Evolutionary conservation across 2,113 vertebrate species (phyloP).

Genomic region (Sisor rabdophorus): DNA sequence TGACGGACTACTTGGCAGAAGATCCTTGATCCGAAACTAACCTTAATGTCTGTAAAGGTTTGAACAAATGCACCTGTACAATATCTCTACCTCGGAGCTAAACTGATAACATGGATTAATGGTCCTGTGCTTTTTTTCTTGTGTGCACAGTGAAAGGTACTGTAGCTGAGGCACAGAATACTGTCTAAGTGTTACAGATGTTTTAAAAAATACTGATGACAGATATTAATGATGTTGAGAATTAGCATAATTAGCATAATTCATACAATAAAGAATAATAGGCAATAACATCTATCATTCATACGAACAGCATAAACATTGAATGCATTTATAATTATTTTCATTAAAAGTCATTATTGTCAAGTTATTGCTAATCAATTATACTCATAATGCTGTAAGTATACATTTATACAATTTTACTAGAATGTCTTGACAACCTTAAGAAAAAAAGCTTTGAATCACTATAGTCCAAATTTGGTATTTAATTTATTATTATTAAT

Average conservation of each 20-base stretch:
- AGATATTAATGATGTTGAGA: not conserved
- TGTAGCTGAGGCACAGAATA: no score
- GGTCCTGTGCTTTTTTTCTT: not conserved
- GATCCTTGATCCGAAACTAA: slow-evolving; percentile 52
- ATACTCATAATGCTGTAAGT: not conserved
- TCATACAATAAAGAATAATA: not conserved
- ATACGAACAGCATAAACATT: not conserved
- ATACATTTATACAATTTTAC: not conserved
- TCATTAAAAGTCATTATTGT: not conserved
- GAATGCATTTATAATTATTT: not conserved
- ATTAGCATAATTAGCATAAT: not conserved
- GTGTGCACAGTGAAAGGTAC: not conserved
- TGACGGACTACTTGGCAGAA: slow-evolving; percentile 38
- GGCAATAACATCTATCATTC: no score
- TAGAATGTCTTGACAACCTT: not conserved
- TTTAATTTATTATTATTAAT: not conserved
- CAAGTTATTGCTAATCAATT: not conserved
- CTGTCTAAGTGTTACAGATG: no score
- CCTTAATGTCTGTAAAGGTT: slow-evolving; percentile 53
- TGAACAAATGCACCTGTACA: not conserved
- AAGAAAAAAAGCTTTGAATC: not conserved
- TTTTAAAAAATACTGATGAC: not conserved
- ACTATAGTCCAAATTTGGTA: not conserved
- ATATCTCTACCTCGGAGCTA: not conserved
- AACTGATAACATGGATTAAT: slow-evolving; percentile 14